These are phyloP conservation scores for Ammodytes marinus DNA, from an alignment of 2,113 vertebrate species.

Conservation along the genomic window DNA sequence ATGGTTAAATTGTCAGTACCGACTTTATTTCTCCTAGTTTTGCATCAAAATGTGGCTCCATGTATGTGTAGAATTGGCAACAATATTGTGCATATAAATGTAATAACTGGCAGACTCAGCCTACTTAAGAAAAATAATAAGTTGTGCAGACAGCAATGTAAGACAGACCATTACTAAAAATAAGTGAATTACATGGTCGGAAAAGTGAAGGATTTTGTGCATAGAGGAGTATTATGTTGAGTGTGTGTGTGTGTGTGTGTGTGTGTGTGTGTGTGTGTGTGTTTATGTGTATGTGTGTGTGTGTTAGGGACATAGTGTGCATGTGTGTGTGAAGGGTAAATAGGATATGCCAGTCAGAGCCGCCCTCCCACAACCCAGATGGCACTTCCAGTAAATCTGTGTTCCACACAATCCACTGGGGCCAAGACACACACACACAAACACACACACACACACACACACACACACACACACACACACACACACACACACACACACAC, in stretches of 20 bases:
- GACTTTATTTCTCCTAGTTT: background rate
- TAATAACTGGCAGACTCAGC: background rate
- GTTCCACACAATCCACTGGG: slow-evolving; percentile 14
- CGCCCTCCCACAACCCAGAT: slow-evolving; percentile 61
- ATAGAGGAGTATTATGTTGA: background rate
- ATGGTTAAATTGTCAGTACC: background rate
- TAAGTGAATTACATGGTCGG: background rate
- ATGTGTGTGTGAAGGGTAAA: slow-evolving; percentile 10
- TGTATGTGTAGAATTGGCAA: background rate
- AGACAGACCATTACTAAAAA: background rate
- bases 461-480: slow-evolving; percentile 6
- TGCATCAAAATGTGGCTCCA: background rate
- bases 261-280: slow-evolving; percentile 4
- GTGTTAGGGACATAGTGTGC: background rate
- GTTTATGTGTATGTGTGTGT: background rate
- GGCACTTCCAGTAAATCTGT: slow-evolving; percentile 54
- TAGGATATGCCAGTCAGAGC: slow-evolving; percentile 25
- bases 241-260: background rate
- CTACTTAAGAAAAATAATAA: background rate
- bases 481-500: slow-evolving; percentile 3
- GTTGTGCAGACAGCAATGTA: background rate
- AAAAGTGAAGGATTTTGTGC: background rate
- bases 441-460: slow-evolving; percentile 1
- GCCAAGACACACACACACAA: background rate
- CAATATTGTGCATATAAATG: background rate